Evolutionary conservation across 2,797 vertebrate species (phyloP), one percentile per base, ranked within the genome.

Genomic region (Malurus splendens): DNA sequence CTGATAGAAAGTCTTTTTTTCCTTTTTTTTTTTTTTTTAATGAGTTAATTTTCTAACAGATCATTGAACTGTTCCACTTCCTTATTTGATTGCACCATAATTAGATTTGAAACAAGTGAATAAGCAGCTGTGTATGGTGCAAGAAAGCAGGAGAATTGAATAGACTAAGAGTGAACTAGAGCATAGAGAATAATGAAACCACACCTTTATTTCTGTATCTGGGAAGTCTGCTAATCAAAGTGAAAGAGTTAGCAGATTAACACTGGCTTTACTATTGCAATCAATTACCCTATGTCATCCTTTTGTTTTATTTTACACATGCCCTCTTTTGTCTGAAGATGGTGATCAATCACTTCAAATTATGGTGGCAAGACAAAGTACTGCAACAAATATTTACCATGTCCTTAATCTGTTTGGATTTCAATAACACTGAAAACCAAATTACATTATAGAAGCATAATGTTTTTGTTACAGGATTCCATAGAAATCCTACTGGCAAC

Each of bases 41-140:
- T 41, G 12, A 80, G n/a, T 65, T 93, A 5, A 45, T 89, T 91
- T 92, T 89, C 77, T 89, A 14, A 61, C 77, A 68, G n/a, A 42
- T 78, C 83, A 73, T 62, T 75, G 56, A 90, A 39, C 51, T 83
- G 41, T 80, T 93, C 51, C 28, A 80, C 61, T 88, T 90, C 42
- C n/a, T 74, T 75, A 51, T 93, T 84, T 87, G 76, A 74, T 60
- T 82, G 19, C 25, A 59, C 6, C 12, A 23, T 82, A 82, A 78
- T 88, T 82, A 90, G 32, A 72, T 88, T 82, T 75, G n/a, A 75
- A 88, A 86, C 59, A 90, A 82, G 39, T 68, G 67, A 77, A 85
- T 89, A 72, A 82, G 50, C 38, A 67, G 27, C 30, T 39, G 30
- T 3, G 6, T 64, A 38, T 50, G 24, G 30, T 54, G 15, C 30